A percentile compares a stretch with the other conserved stretches of the same genome.
These are phyloP conservation scores for Blennius ocellaris DNA, from an alignment of 2,113 vertebrate species.

Conservation along the genomic window DNA sequence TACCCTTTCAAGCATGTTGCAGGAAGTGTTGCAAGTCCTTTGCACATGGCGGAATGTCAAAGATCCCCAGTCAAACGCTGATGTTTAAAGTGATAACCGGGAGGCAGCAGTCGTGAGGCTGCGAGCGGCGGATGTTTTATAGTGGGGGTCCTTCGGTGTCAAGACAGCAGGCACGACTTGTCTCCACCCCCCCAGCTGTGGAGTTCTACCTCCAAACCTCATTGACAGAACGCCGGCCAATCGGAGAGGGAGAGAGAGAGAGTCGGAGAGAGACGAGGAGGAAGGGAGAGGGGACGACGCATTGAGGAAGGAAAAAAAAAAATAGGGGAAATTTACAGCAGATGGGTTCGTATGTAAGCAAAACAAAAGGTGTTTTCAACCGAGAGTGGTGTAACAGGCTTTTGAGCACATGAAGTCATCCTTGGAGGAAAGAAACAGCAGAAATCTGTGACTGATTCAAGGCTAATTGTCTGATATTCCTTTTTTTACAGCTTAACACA, in stretches of 20 bases:
- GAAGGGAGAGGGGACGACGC: not conserved
- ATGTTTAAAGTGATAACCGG: not conserved
- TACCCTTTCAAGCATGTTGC: conserved; percentile 96
- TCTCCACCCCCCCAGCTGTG: conserved; percentile 66
- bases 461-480: not conserved
- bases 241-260: conserved; percentile 47
- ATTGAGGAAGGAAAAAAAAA: not conserved
- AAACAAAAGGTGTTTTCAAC: conserved; percentile 47
- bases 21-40: conserved; percentile 92
- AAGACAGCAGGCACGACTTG: conserved; percentile 41
- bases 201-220: conserved; percentile 69
- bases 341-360: not conserved
- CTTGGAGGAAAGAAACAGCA: not conserved
- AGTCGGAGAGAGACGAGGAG: not conserved
- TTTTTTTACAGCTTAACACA: not conserved
- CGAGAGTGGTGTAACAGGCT: not conserved
- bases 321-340: conserved; percentile 11
- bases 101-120: not conserved
- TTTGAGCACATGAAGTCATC: not conserved
- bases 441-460: not conserved
- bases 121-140: conserved; percentile 6
- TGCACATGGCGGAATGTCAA: conserved; percentile 87
- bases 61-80: conserved; percentile 30
- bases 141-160: conserved; percentile 15
- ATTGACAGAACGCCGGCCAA: conserved; percentile 64